Base-by-base conservation (phyloP, 1,140 invertebrate genomes). In the Aradophagus sp. region DNA sequence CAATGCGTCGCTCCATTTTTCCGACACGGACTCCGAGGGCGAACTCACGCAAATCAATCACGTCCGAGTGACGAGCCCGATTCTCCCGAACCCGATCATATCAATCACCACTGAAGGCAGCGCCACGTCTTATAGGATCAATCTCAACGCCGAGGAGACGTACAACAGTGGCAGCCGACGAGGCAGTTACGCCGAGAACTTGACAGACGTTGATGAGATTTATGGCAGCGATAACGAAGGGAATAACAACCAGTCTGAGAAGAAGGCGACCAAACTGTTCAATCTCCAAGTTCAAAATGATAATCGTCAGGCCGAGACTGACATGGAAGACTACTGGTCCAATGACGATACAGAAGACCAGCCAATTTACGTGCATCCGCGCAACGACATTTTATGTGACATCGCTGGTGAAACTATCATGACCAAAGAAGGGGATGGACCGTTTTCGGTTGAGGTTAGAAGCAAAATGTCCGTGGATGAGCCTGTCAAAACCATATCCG, bases 11-110 rank as follows among this genome's bases (percentile, higher is more conserved):
- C 39, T 86, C 0, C 83, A 86, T 7, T 86, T 86, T 26, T 85
- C 84, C 6, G 84, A 86, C 14, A 85, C 84, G 0, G 84, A 86
- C 48, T 85, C 83, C 1, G 84, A 86, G 23, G 84, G 84, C n/a
- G 84, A 86, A 29, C 55, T 86, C 0, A 39, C 55, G 0, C 42
- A 72, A 3, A 82, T 74, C 14, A 55, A 69, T 23, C 35, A 19
- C 26, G 38, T 1, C 0, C 12, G 29, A n/a, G 2, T 14, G 7
- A 12, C 16, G 10, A 13, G 31, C 27, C 20, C 41, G 0, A 32
- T 5, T 8, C 44, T 53, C 0, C 23, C 63, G 4, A 71, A 75
- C 2, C 84, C 84, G 0, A 53, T 74, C 0, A 84, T 85, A n/a
- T 81, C 80, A 0, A 70, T 86, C 0, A 84, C 81, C 0, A 12